Percentiles rank a stretch among this genome's conserved stretches.
Conservation (phyloP, 1,140 invertebrate species). For the Parapsyche elsis region DNA sequence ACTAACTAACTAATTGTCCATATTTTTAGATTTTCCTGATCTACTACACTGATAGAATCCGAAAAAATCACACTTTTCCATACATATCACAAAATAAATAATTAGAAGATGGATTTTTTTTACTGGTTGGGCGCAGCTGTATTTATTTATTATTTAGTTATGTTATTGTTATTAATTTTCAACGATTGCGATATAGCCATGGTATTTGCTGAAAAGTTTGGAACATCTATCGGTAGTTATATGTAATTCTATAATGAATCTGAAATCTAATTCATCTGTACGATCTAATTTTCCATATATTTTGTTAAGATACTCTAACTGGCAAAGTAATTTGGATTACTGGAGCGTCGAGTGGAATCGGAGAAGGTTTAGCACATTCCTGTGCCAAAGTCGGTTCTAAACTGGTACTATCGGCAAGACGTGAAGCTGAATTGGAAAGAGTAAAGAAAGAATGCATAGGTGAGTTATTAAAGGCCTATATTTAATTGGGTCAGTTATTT, state of each 20-base stretch:
- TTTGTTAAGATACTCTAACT: constrained; percentile 67
- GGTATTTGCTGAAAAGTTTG: constrained; percentile 51
- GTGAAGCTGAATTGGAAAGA: constrained; percentile 75
- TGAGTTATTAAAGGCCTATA: constrained; percentile 57
- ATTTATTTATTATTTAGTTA: background rate
- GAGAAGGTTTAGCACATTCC: constrained; percentile 79
- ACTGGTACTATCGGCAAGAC: constrained; percentile 81
- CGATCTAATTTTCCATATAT: background rate
- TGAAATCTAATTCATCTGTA: constrained; percentile 2
- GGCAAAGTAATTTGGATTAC: constrained; percentile 90
- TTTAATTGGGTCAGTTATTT: too few relatives aligned
- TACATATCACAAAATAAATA: too few relatives aligned
- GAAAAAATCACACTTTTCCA: too few relatives aligned
- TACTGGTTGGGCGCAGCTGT: constrained; percentile 9
- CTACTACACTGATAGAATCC: too few relatives aligned
- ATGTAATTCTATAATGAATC: constrained; percentile 37
- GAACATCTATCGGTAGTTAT: constrained; percentile 39
- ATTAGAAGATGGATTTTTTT: background rate
- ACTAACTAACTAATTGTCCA: too few relatives aligned
- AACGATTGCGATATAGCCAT: constrained; percentile 48
- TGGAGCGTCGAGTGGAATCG: constrained; percentile 91
- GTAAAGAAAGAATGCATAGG: constrained; percentile 79
- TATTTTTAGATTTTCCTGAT: too few relatives aligned
- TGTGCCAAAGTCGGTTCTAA: constrained; percentile 78
- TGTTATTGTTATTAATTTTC: background rate